Evolutionary conservation across 2,888 invertebrate genomes (phyloP).

Genomic region (Rapana venosa): DNA sequence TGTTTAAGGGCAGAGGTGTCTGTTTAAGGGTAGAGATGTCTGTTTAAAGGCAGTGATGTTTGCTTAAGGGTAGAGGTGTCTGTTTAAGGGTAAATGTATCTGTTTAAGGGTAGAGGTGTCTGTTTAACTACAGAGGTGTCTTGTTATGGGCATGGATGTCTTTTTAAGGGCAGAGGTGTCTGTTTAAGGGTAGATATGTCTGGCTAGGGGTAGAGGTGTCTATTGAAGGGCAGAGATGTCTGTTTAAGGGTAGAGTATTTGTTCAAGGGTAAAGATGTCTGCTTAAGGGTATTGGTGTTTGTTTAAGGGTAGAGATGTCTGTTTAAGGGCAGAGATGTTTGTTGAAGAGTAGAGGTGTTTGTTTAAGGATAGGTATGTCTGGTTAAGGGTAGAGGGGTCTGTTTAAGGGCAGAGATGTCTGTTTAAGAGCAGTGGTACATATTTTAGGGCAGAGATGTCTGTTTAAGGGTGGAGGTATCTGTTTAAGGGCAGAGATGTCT

Average conservation of each 20-base stretch:
- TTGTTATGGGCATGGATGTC: background rate
- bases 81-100: too few species aligned
- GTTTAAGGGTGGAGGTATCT: too few species aligned
- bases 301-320: too few species aligned
- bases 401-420: background rate
- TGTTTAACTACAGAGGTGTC: background rate
- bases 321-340: background rate
- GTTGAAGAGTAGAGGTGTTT: background rate
- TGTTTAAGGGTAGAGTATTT: background rate
- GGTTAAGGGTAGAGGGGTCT: background rate
- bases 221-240: background rate
- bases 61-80: too few species aligned
- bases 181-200: background rate
- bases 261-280: background rate
- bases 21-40: too few species aligned
- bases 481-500: too few species aligned
- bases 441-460: background rate
- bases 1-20: too few species aligned
- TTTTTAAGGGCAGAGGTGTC: background rate
- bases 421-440: too few species aligned
- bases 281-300: too few species aligned
- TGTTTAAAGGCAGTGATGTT: too few species aligned
- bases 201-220: background rate
- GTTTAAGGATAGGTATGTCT: background rate
- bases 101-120: too few species aligned